Evolutionary conservation across 1,140 invertebrate genomes (phyloP).

Genomic region (Apocrypta bakeri): DNA sequence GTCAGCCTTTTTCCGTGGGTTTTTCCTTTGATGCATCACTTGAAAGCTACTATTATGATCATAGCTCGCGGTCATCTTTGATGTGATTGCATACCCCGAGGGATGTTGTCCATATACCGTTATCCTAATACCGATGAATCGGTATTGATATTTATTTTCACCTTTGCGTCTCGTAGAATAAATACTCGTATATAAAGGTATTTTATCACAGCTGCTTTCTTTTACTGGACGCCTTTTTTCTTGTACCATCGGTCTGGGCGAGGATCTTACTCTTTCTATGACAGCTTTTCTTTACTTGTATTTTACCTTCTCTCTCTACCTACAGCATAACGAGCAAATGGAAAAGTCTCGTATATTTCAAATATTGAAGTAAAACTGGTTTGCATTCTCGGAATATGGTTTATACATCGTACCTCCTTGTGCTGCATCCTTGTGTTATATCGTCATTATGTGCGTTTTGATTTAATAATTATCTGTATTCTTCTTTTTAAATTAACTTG

Average conservation of each 20-base stretch:
- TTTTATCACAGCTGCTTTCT: slow-evolving; percentile 40
- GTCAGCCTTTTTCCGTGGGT: background rate
- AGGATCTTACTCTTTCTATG: background rate
- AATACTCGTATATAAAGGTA: slow-evolving; percentile 34
- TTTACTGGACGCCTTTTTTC: background rate
- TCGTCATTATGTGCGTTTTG: background rate
- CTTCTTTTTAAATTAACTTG: too few relatives aligned
- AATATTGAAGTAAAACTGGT: slow-evolving; percentile 39
- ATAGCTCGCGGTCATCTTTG: background rate
- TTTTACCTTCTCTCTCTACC: background rate
- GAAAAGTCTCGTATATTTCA: slow-evolving; percentile 52
- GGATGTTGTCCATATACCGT: background rate
- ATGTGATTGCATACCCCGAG: background rate
- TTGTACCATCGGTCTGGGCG: background rate
- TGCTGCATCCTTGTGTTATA: background rate
- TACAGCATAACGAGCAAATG: slow-evolving; percentile 33
- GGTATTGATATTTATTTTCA: slow-evolving; percentile 41
- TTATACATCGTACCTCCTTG: slow-evolving; percentile 32
- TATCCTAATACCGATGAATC: background rate
- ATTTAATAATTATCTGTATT: too few relatives aligned
- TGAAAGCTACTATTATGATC: background rate
- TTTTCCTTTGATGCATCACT: background rate
- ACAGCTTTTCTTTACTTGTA: background rate
- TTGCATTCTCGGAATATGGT: slow-evolving; percentile 28
- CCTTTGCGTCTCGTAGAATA: background rate